phyloP scores from a whole-genome alignment of 2,113 vertebrate genomes.

The Planiliza haematocheilus region DNA sequence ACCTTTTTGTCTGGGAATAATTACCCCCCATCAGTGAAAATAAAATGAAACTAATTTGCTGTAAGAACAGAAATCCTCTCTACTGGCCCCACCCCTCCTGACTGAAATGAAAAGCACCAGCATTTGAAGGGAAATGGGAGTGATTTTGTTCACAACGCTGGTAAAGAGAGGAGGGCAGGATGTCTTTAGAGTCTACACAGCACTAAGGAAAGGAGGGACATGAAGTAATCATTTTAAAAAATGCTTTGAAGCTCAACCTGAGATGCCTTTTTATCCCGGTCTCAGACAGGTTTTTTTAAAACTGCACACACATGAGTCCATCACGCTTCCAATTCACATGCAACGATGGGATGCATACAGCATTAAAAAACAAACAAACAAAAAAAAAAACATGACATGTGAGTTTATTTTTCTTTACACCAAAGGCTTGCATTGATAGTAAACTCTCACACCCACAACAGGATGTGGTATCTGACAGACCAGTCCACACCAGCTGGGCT shows the following conservation, averaged over 20 bases:
- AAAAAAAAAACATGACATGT: conserved; percentile 23
- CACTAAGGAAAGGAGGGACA: not conserved
- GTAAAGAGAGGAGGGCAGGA: conserved; percentile 60
- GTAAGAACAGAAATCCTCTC: conserved; percentile 53
- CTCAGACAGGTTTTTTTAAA: not conserved
- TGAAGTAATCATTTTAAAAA: conserved; percentile 44
- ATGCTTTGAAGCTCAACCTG: conserved; percentile 17
- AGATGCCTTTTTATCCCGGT: conserved; percentile 2
- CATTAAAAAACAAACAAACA: not conserved
- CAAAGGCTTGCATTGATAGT: conserved; percentile 60
- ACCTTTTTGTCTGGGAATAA: conserved; percentile 43
- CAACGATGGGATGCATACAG: conserved; percentile 23
- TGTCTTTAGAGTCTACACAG: conserved; percentile 21
- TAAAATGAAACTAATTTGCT: conserved; percentile 70
- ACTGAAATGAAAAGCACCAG: conserved; percentile 59
- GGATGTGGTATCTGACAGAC: conserved; percentile 85
- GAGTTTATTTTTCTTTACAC: conserved; percentile 16
- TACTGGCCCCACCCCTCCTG: conserved; percentile 67
- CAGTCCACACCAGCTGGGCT: conserved; percentile 91
- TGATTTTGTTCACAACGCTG: conserved; percentile 57
- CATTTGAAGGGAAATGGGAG: conserved; percentile 68
- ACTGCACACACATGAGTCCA: not conserved
- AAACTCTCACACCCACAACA: conserved; percentile 73
- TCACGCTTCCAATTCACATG: not conserved
- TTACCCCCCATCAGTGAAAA: conserved; percentile 52